These are phyloP conservation scores for Botrylloides violaceus DNA, from an alignment of 23 tunicate species.

Conservation along the genomic window DNA sequence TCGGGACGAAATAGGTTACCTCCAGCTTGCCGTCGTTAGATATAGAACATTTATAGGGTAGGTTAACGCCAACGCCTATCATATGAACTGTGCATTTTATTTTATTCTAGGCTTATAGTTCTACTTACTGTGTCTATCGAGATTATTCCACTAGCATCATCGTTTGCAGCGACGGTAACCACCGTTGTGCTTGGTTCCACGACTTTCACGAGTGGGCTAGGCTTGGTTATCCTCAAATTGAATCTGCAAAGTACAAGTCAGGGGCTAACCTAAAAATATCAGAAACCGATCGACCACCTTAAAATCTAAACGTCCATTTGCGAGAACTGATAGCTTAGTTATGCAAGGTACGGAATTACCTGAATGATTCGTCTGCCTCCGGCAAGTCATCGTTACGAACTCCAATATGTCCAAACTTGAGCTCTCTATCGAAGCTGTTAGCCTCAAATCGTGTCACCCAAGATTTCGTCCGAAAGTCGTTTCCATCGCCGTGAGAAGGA, in stretches of 20 bases:
- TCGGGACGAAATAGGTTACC: too few relatives aligned
- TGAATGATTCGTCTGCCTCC: constrained; percentile 51
- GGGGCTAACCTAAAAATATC: too few relatives aligned
- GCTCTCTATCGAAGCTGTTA: background rate
- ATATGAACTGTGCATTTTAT: too few relatives aligned
- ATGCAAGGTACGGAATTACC: constrained; percentile 22
- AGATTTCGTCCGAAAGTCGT: constrained; percentile 30
- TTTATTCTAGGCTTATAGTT: too few relatives aligned
- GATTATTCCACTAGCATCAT: constrained; percentile 63
- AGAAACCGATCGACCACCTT: too few relatives aligned
- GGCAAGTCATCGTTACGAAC: constrained; percentile 64
- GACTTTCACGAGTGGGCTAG: background rate
- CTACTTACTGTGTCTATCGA: constrained; percentile 39
- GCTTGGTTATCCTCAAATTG: background rate
- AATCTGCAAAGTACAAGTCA: too few relatives aligned
- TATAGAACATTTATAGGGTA: too few relatives aligned
- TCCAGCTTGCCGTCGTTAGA: too few relatives aligned
- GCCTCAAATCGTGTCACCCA: constrained; percentile 35
- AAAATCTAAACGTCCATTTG: too few relatives aligned
- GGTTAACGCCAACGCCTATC: too few relatives aligned
- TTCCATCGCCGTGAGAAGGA: constrained; percentile 11
- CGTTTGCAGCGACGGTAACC: constrained; percentile 68
- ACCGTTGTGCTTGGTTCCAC: constrained; percentile 35
- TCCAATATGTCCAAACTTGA: constrained; percentile 17
- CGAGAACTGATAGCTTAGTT: too few relatives aligned